Base-by-base conservation (phyloP, 1,140 invertebrate species). In the Amphibalanus amphitrite region DNA sequence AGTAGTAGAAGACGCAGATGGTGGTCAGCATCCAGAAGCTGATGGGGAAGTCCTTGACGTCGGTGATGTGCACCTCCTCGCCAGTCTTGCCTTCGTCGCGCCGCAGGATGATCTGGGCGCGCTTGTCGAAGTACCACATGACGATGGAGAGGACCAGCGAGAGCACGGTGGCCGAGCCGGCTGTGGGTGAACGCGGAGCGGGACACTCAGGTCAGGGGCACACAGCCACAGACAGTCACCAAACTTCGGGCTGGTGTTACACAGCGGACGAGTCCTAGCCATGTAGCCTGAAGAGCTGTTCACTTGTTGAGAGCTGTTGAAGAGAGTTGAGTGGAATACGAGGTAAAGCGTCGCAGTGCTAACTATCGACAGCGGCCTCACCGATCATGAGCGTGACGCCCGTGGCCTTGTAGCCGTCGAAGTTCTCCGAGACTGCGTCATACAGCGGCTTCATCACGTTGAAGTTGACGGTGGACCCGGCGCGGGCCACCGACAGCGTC, bases 391-490 rank as follows among this genome's bases (percentile, higher is more conserved):
- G 83, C 67, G 90, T 87, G 67, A 92, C 82, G 30, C 95, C 95
- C n/a, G 93, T 84, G 75, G 86, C 86, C 69, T 85, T 82, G 77
- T 89, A 84, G 0, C 90, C 91, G 13, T 82, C 75, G 76, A 88
- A 89, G 78, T 83, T 86, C 33, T 86, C 82, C 40, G 82, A 81
- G 0, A 97, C 85, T 78, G 84, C 90, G 72, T 86, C 82, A 78
- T 97, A 97, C 29, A 98, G 81, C 0, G 87, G 87, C 77, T 90
- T 89, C 90, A 97, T 96, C 0, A 93, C 85, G 79, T 90, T 85
- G 79, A 98, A 97, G 80, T 97, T 97, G 0, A 97, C 91, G 17
- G 93, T 91, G 75, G 93, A 97, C 10, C 95, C 95, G 70, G 97
- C 85, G 79, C 96, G 83, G 1, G 94, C 91, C 80, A 98, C 90